Evolutionary conservation across 2,888 invertebrate genomes (phyloP).

Genomic region (Eupithecia vulgata): DNA sequence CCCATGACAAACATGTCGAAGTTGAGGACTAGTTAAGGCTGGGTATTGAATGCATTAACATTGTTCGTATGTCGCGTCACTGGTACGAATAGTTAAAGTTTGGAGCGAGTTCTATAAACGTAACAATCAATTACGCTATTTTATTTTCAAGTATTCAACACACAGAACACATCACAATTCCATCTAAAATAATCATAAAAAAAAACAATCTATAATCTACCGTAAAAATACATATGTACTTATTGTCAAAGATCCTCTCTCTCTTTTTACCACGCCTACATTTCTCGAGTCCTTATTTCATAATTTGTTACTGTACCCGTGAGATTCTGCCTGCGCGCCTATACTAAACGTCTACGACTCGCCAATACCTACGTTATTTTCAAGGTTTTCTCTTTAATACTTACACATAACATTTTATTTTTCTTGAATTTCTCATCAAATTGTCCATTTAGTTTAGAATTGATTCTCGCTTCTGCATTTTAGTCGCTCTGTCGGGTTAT

Average conservation of each 20-base stretch:
- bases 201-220: too few relatives aligned
- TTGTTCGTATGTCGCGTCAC: not conserved
- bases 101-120: too few relatives aligned
- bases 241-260: not conserved
- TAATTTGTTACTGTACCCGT: too few relatives aligned
- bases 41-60: not conserved
- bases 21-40: not conserved
- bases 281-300: too few relatives aligned
- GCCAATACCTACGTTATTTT: not conserved
- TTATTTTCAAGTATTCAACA: too few relatives aligned
- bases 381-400: too few relatives aligned
- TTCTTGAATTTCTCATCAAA: not conserved
- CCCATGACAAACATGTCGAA: not conserved
- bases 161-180: too few relatives aligned
- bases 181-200: too few relatives aligned
- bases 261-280: not conserved
- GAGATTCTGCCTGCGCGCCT: too few relatives aligned
- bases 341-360: not conserved
- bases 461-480: not conserved
- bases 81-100: too few relatives aligned
- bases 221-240: too few relatives aligned
- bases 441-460: not conserved
- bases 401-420: not conserved
- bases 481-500: not conserved
- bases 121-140: too few relatives aligned